Evolutionary conservation across 1,140 invertebrate genomes (phyloP), one percentile per base, ranked within the genome.

Genomic region (Trichonephila clavata): DNA sequence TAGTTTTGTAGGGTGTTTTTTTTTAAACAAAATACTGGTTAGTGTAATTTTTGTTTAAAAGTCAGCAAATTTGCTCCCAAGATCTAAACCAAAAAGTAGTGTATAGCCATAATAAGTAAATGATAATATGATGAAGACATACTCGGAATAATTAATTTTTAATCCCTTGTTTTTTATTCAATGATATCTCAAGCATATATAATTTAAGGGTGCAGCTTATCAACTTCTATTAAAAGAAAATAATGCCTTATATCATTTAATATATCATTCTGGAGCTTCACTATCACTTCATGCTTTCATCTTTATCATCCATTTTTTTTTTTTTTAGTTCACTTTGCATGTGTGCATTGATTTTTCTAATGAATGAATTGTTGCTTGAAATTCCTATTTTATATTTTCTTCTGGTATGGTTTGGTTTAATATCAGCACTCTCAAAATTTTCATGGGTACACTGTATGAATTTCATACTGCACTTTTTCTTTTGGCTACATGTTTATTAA

Each of bases 211-310:
- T 68, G 18, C 16, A 77, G 18, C 39, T 32, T 63, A 63, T 63
- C 71, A 77, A 32, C 83, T 50, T 59, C 57, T 88, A 88, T 65
- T 88, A 50, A 8, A 88, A 63, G 24, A 63, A 21, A 65, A 88
- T 65, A 43, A 68, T 88, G 13, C 63, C 63, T 60, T 18, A 43
- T 68, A 68, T 63, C 86, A 88, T 88, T 59, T 27, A 32, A 39
- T 88, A 24, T 65, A 27, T 57, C 59, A 65, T n/a, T 88, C 32
- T 88, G 13, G 57, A 84, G 83, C 43, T 21, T 60, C 21, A 21
- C 43, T 84, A n/a, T 84, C 39, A 88, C 27, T 65, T 84, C 59
- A 59, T 88, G 8, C 16, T 88, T 18, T 88, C 63, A 88, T 88
- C 57, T 59, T 10, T 24, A 57, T n/a, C 43, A 84, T 84, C 27